phyloP scores from a whole-genome alignment of 2,113 vertebrate genomes.

The Myanophis thanlyinensis region DNA sequence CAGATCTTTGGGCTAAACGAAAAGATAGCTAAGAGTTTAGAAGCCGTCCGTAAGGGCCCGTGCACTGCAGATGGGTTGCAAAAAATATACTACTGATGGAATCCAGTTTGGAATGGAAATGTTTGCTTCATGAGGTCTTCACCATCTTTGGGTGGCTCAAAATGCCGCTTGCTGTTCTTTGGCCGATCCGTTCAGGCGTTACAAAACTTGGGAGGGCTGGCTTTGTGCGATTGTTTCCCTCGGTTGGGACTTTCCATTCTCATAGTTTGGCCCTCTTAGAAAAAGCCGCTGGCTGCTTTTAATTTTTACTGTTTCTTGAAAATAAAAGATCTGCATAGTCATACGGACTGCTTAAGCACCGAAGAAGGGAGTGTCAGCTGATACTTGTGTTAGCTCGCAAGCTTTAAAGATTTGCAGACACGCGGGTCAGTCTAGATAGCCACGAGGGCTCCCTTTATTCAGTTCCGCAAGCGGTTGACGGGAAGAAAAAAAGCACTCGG shows the following conservation, averaged over 20 bases:
- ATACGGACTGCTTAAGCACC: constrained; percentile 56
- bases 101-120: background rate
- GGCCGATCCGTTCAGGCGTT: no score
- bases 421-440: no score
- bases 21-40: background rate
- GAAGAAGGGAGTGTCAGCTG: constrained; percentile 30
- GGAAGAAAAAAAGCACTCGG: no score
- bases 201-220: no score
- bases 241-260: constrained; percentile 4
- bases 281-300: constrained; percentile 1
- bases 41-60: background rate
- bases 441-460: no score
- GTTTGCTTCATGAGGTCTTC: background rate
- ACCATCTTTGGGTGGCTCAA: background rate
- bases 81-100: background rate
- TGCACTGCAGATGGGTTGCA: background rate
- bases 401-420: no score
- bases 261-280: background rate
- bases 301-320: background rate
- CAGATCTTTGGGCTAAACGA: background rate
- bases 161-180: background rate
- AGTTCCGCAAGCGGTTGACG: no score
- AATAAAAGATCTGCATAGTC: constrained; percentile 12
- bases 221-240: background rate
- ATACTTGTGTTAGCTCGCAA: no score